Conservation (phyloP, 2,797 vertebrate genomes). For the Garrulus glandarius region DNA sequence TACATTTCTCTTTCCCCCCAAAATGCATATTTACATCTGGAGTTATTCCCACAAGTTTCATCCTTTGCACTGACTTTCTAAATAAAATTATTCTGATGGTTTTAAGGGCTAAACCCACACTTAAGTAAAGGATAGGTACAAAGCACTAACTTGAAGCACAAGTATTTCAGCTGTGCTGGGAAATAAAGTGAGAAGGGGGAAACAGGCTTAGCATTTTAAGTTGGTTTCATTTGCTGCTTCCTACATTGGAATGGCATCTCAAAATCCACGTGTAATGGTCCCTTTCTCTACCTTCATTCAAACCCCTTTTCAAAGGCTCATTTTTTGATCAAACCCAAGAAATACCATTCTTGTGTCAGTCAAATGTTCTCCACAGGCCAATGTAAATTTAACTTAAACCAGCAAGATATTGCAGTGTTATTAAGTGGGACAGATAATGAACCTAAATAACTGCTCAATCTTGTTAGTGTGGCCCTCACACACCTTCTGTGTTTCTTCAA, state of each 20-base stretch:
- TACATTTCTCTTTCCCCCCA: background rate
- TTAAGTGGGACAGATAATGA: slow-evolving; percentile 51
- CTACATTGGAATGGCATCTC: background rate
- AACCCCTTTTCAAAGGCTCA: background rate
- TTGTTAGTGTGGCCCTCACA: slow-evolving; percentile 14
- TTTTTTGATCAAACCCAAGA: background rate
- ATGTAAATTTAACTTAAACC: background rate
- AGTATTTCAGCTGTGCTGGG: background rate
- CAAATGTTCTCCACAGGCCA: background rate
- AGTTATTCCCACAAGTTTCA: background rate
- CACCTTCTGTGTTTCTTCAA: background rate
- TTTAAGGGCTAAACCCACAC: background rate
- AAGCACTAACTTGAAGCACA: background rate
- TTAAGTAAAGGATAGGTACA: background rate
- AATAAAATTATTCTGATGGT: background rate
- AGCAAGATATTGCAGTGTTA: background rate
- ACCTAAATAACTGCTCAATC: slow-evolving; percentile 42
- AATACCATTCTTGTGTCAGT: background rate
- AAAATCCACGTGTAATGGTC: background rate
- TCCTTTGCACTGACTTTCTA: background rate
- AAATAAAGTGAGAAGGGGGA: background rate
- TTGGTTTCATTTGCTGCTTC: background rate
- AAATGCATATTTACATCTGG: background rate
- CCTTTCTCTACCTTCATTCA: background rate
- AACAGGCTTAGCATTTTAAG: background rate